Evolutionary conservation across 2,888 invertebrate species (phyloP), one percentile per base, ranked within the genome.

Genomic region (Timema podura): DNA sequence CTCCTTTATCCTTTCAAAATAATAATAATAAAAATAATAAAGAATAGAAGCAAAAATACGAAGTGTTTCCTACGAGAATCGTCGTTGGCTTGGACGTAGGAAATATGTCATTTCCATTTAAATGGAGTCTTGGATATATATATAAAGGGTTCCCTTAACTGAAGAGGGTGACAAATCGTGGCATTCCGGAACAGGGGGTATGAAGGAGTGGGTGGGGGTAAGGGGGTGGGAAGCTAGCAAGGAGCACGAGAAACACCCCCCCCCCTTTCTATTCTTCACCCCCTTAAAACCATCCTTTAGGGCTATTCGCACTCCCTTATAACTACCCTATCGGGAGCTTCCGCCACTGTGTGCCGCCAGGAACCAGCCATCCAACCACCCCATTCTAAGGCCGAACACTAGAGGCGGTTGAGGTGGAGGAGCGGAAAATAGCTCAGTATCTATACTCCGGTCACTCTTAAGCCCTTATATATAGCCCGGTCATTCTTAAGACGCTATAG

Each of bases 71-170:
- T 30, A 30, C 30, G 30, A 30, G 30, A 30, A 30, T 30, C 30
- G 30, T 30, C 30, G 30, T 30, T 30, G 30, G 30, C 16, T 61
- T 44, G 61, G 61, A 61, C 48, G 69, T 54, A 69, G 65, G 69
- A 69, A 69, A 69, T 65, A 65, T 65, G 69, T 69, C 69, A 65
- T 69, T 69, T 69, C 65, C 69, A 69, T 69, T 69, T 69, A 69
- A 69, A 69, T 69, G 49, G 69, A 51, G 65, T 69, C 57, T 49
- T 10, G 49, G 69, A 49, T 57, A 54, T 51, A 65, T 9, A 61
- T 9, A 45, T 13, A 5, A 5, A 54, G 51, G 65, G 49, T 46
- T 48, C 64, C 64, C 30, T 30, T 48, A 13, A 48, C 9, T 45
- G 51, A 44, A 15, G 16, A 44, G 59, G 44, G 66, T 66, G 66